These are phyloP conservation scores for Ophion ventricosus DNA, from an alignment of 2,888 invertebrate species.

Conservation along the genomic window DNA sequence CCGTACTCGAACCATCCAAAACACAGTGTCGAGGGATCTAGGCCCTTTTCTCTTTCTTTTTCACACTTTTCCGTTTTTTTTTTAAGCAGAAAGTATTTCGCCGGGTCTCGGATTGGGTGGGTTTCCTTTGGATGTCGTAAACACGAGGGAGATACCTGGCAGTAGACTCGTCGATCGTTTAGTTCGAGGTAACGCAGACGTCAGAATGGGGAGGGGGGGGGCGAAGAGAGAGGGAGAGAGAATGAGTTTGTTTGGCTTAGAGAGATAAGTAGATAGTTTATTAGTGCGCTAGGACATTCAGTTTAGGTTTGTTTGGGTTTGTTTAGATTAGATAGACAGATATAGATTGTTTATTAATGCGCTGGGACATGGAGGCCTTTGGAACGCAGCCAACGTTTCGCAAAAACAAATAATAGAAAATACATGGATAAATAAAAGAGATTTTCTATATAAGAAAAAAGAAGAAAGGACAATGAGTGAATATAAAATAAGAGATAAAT, in stretches of 20 bases:
- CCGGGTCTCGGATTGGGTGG: constrained; percentile 21
- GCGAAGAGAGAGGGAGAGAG: background rate
- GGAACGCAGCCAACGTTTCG: too few species aligned
- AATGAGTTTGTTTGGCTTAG: background rate
- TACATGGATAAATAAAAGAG: too few species aligned
- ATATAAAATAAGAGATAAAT: too few species aligned
- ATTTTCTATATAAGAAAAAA: too few species aligned
- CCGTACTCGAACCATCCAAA: constrained; percentile 45
- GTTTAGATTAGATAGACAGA: background rate
- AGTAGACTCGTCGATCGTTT: constrained; percentile 37
- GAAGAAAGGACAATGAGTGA: too few species aligned
- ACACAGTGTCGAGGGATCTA: constrained; percentile 19
- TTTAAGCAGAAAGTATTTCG: constrained; percentile 37
- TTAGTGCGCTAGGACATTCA: too few species aligned
- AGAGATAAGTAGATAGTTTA: too few species aligned
- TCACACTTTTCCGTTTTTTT: background rate
- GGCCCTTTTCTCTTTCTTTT: background rate
- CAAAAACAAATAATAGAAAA: too few species aligned
- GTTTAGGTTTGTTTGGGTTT: too few species aligned
- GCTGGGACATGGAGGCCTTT: too few species aligned
- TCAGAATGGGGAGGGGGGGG: background rate
- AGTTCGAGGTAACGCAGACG: constrained; percentile 2
- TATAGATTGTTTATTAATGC: too few species aligned
- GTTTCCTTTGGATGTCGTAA: constrained; percentile 45
- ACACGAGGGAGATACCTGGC: constrained; percentile 56